Conservation (phyloP, 1,140 invertebrate genomes). For the Drosophila kurseongensis region DNA sequence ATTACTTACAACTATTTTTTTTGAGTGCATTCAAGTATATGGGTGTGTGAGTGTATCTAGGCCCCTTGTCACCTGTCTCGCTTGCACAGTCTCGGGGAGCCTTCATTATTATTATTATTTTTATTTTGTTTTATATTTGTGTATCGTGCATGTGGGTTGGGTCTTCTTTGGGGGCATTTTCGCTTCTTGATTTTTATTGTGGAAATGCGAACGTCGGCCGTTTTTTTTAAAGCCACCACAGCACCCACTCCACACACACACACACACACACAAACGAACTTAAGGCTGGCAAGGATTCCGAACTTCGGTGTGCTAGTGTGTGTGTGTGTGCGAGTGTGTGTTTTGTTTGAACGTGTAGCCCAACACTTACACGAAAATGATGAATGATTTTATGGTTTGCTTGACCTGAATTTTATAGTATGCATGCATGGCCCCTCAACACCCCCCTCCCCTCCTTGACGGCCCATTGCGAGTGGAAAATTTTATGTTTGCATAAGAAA, state of each 20-base stretch:
- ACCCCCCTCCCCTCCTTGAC: constrained; percentile 9
- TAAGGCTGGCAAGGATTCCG: constrained; percentile 51
- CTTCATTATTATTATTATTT: constrained; percentile 80
- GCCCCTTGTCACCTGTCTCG: constrained; percentile 72
- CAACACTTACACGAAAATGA: constrained; percentile 84
- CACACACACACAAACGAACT: constrained; percentile 12
- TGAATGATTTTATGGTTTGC: constrained; percentile 84
- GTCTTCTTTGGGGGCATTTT: constrained; percentile 50
- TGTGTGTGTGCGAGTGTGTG: constrained; percentile 42
- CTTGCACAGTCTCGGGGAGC: constrained; percentile 48
- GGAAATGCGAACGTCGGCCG: constrained; percentile 79
- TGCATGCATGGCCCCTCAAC: constrained; percentile 64
- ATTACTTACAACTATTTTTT: background rate
- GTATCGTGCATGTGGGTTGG: constrained; percentile 39
- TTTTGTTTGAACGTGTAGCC: constrained; percentile 57
- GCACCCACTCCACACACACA: constrained; percentile 19
- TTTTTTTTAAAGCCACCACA: constrained; percentile 74
- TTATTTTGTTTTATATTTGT: constrained; percentile 76
- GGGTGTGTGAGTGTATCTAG: constrained; percentile 51
- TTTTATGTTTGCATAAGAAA: constrained; percentile 84
- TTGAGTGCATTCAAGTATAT: constrained; percentile 52
- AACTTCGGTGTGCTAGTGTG: constrained; percentile 21
- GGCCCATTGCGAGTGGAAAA: constrained; percentile 80
- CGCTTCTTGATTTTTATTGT: constrained; percentile 81
- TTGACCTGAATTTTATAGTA: constrained; percentile 84